Percentiles rank a stretch among this genome's conserved stretches.
These are phyloP conservation scores for Nectonema munidae DNA, from an alignment of 2,888 invertebrate genomes.

Conservation along the genomic window DNA sequence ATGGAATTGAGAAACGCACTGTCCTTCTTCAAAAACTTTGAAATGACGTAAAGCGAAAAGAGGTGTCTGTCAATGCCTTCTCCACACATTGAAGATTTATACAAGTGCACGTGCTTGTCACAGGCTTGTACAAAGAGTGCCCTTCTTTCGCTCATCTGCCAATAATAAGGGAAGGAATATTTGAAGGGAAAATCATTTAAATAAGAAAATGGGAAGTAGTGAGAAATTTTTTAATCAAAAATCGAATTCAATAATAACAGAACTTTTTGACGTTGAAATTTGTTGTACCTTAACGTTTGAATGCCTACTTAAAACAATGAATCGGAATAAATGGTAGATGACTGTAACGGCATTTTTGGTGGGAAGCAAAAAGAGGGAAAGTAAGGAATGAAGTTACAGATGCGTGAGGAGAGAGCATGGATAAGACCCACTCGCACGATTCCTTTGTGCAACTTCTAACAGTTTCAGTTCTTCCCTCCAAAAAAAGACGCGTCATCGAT, in stretches of 20 bases:
- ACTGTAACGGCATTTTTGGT: too few relatives aligned
- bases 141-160: not conserved
- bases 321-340: too few relatives aligned
- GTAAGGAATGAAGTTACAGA: constrained; percentile 28
- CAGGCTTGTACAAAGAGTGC: constrained; percentile 23
- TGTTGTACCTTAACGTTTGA: too few relatives aligned
- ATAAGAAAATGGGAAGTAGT: too few relatives aligned
- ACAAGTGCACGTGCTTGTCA: constrained; percentile 43
- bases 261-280: too few relatives aligned
- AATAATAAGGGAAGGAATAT: too few relatives aligned
- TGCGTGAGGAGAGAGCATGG: constrained; percentile 41
- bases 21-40: constrained; percentile 62
- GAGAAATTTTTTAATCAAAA: too few relatives aligned
- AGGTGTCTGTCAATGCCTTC: constrained; percentile 71
- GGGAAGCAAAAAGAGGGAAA: not conserved
- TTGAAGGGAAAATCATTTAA: too few relatives aligned
- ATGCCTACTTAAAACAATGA: too few relatives aligned
- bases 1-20: constrained; percentile 37
- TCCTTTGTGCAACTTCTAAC: constrained; percentile 35
- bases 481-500: constrained; percentile 76
- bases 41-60: constrained; percentile 87
- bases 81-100: constrained; percentile 90
- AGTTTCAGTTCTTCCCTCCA: constrained; percentile 88
- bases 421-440: constrained; percentile 34
- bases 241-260: too few relatives aligned